Percentiles rank a stretch among this genome's conserved stretches.
Evolutionary conservation across 2,797 vertebrate genomes (phyloP).

Genomic region (Alauda arvensis): DNA sequence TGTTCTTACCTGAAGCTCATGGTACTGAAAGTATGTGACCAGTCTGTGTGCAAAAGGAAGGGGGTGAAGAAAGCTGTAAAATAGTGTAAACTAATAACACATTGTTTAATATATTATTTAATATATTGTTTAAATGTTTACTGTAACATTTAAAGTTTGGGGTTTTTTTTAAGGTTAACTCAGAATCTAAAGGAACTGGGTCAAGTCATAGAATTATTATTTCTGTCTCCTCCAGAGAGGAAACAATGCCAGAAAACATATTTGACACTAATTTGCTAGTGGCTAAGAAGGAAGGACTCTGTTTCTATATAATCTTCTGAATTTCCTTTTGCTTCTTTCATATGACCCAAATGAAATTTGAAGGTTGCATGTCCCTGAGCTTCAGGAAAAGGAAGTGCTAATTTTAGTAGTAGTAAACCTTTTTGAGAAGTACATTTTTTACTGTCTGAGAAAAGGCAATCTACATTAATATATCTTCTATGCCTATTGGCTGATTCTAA

Average conservation of each 20-base stretch:
- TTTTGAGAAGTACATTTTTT: conserved; percentile 27
- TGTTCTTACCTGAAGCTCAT: conserved; percentile 14
- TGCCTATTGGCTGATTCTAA: not conserved
- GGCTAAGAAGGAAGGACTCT: not conserved
- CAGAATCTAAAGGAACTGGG: not conserved
- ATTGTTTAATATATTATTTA: not conserved
- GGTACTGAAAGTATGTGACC: not conserved
- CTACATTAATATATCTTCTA: not conserved
- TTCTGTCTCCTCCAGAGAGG: not conserved
- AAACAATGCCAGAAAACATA: not conserved
- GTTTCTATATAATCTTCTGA: not conserved
- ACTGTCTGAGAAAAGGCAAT: not conserved
- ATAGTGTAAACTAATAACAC: not conserved
- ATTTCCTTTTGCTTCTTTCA: not conserved
- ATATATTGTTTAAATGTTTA: not conserved
- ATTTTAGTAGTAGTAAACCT: conserved; percentile 24
- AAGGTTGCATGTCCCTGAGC: not conserved
- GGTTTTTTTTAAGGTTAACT: not conserved
- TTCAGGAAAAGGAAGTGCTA: conserved; percentile 19
- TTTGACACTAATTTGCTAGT: not conserved
- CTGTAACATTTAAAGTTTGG: not conserved
- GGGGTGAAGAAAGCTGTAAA: not conserved
- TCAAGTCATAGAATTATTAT: not conserved
- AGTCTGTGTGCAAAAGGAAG: not conserved
- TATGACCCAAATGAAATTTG: not conserved